Base-by-base conservation (phyloP, 2,888 invertebrate species). In the Brachycybe producta region DNA sequence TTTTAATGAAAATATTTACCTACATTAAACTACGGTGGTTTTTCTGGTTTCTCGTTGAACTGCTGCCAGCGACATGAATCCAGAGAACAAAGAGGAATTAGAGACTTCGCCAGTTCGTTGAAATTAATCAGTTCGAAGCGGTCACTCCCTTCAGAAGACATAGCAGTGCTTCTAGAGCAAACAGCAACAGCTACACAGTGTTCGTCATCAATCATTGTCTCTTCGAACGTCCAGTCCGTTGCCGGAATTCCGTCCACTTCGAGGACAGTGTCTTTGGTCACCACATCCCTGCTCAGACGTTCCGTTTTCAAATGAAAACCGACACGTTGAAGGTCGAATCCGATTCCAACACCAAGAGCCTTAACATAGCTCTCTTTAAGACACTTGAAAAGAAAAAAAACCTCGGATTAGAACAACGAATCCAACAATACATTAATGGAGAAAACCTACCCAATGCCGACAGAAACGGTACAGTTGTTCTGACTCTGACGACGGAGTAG, bases 301-400 rank as follows among this genome's bases (percentile, higher is more conserved):
- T 56, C 70, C 54, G 79, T 77, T 52, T 74, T 73, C 17, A 83
- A 68, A 45, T 72, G 65, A 67, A 94, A 95, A 67, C 79, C 80
- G 35, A 94, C 75, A 57, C 80, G 74, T 57, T 76, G 71, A 39
- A 95, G 72, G 60, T 84, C 78, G 55, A 82, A 71, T 0, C 81
- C 80, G 48, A 95, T 79, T 27, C 94, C 94, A 23, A 81, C 71
- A 19, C 94, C 92, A 49, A 81, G 73, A 55, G 92, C 91, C 70
- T 95, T 95, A 0, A 88, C 84, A 64, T 88, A 91, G 64, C 90
- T 84, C 66, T 95, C 94, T 68, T 95, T 95, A 43, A 95, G 71
- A 60, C 88, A 83, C 94, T 68, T 59, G 44, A 60, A 61, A 39
- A 28, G 19, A 42, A 27, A 52, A 52, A 52, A 24, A 39, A 11